Evolutionary conservation across 2,113 vertebrate species (phyloP).

Genomic region (Macaca mulatta): DNA sequence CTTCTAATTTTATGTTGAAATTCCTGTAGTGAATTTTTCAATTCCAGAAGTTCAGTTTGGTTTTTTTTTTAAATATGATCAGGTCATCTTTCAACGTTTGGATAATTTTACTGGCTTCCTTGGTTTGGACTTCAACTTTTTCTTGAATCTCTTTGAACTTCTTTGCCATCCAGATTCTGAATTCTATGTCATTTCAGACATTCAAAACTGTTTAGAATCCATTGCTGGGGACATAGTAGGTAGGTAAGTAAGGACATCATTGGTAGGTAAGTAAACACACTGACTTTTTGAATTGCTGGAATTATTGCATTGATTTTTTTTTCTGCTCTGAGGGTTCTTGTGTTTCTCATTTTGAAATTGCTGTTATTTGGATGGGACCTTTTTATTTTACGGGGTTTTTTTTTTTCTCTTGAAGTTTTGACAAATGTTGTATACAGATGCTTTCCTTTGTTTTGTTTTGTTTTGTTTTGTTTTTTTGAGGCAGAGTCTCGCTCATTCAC

Average conservation of each 20-base stretch:
- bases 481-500: background rate
- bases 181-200: background rate
- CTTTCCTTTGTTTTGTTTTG: background rate
- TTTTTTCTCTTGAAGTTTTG: no score
- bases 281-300: background rate
- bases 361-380: background rate
- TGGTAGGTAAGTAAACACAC: no score
- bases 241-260: no score
- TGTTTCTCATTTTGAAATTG: background rate
- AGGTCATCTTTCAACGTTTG: background rate
- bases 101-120: background rate
- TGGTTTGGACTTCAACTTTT: background rate
- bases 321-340: background rate
- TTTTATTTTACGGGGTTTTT: no score
- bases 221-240: background rate
- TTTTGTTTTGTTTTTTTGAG: background rate
- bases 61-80: background rate
- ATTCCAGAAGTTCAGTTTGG: background rate
- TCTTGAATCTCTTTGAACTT: background rate
- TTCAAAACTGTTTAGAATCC: background rate
- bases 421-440: no score
- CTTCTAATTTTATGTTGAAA: background rate
- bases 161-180: background rate
- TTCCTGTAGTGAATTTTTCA: background rate
- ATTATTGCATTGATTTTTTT: background rate